Percentiles rank a stretch among this genome's conserved stretches.
Evolutionary conservation across 2,888 invertebrate genomes (phyloP).

Genomic region (Protodeltote pygarga): DNA sequence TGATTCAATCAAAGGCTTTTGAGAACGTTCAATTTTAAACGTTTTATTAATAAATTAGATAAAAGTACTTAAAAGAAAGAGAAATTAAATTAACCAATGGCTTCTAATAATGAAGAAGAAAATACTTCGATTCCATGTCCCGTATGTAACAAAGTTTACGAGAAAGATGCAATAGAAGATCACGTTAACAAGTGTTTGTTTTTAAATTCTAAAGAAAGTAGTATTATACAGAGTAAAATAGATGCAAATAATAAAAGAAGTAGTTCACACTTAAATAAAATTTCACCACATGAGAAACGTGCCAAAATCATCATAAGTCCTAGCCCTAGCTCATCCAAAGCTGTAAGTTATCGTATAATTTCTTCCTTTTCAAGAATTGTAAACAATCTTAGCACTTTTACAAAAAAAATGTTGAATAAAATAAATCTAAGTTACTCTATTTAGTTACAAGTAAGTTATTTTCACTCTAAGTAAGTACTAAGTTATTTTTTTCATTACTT

Average conservation of each 20-base stretch:
- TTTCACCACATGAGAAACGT: constrained; percentile 61
- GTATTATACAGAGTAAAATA: constrained; percentile 24
- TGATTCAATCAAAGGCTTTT: too few species aligned
- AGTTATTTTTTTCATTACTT: too few species aligned
- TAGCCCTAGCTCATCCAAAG: constrained; percentile 33
- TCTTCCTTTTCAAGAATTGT: too few species aligned
- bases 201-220: constrained; percentile 72
- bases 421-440: neutral
- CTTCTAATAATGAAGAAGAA: constrained; percentile 20
- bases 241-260: constrained; percentile 62
- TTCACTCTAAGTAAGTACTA: too few species aligned
- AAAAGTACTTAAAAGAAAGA: too few species aligned
- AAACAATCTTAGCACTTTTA: too few species aligned
- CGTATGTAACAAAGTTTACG: constrained; percentile 87
- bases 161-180: constrained; percentile 84
- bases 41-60: too few species aligned
- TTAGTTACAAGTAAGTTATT: too few species aligned
- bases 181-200: constrained; percentile 92
- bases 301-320: constrained; percentile 54
- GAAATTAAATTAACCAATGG: constrained; percentile 42
- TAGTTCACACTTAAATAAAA: constrained; percentile 54
- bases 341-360: too few species aligned
- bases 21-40: too few species aligned
- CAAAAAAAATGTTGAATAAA: too few species aligned
- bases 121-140: constrained; percentile 82